phyloP scores from a whole-genome alignment of 2,113 vertebrate species.

The Emydura subglobosa region DNA sequence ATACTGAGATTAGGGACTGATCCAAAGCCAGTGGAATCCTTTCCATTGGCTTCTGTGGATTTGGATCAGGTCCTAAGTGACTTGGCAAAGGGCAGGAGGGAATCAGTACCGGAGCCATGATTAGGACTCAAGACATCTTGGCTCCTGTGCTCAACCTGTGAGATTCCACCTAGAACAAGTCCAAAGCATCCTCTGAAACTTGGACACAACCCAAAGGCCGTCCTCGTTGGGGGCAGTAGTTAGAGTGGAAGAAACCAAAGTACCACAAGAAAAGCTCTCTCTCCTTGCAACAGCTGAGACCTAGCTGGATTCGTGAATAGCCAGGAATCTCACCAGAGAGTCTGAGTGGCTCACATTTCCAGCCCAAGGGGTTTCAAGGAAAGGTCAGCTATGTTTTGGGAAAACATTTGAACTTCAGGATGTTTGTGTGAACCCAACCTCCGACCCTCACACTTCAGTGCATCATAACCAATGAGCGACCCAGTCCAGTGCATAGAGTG shows the following conservation, averaged over 20 bases:
- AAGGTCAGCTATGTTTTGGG: slow-evolving; percentile 59
- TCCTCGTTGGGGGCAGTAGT: neutral
- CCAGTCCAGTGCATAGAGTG: accelerated
- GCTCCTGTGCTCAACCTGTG: accelerated
- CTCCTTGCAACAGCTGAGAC: neutral
- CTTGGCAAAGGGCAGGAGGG: neutral
- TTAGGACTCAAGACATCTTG: neutral
- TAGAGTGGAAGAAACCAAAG: neutral
- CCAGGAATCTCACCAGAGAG: neutral
- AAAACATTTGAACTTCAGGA: slow-evolving; percentile 24
- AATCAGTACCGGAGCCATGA: neutral
- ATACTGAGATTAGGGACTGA: neutral
- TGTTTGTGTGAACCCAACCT: slow-evolving; percentile 32
- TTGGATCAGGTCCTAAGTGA: neutral
- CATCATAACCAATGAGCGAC: neutral
- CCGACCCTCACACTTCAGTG: neutral
- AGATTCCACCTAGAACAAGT: neutral
- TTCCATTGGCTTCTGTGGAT: neutral
- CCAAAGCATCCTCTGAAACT: neutral
- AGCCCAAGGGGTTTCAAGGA: slow-evolving; percentile 25
- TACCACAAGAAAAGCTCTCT: neutral
- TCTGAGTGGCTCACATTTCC: neutral
- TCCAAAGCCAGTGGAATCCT: neutral
- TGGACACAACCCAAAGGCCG: accelerated
- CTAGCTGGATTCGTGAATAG: neutral